A percentile compares a stretch with the other conserved stretches of the same genome.
Conservation (phyloP, 2,113 vertebrate species). For the Ceyx cyanopectus region DNA sequence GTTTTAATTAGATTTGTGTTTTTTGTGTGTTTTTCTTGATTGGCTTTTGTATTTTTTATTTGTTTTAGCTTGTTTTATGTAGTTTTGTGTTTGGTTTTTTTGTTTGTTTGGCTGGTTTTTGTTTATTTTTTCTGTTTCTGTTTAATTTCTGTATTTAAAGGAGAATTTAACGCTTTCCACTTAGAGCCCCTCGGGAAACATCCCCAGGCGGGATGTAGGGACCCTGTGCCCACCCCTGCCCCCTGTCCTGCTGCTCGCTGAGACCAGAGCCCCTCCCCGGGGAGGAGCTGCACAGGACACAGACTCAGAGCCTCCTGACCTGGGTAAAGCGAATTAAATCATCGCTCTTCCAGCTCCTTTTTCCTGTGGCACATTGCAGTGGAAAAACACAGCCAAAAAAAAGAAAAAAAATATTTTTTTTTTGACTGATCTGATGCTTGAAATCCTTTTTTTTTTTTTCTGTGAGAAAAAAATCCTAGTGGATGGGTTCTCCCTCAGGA, state of each 20-base stretch:
- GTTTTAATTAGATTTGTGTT: no score
- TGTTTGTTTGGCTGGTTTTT: no score
- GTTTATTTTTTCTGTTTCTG: background rate
- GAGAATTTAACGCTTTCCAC: background rate
- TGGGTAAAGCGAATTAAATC: constrained; percentile 44
- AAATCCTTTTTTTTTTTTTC: background rate
- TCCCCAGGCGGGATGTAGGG: no score
- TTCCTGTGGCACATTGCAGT: constrained; percentile 48
- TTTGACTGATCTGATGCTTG: background rate
- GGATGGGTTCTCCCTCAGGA: background rate
- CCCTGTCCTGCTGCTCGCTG: no score
- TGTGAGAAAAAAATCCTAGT: background rate
- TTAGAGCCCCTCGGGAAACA: background rate
- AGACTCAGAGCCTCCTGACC: background rate
- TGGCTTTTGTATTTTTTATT: no score
- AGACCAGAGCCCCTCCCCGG: no score
- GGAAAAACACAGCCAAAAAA: constrained; percentile 44
- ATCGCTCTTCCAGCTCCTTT: constrained; percentile 56
- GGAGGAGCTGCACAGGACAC: no score
- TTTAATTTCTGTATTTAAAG: background rate
- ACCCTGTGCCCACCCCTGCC: no score
- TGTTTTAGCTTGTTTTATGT: no score
- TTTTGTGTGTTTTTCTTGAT: no score
- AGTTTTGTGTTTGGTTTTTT: no score
- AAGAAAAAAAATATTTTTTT: background rate